A percentile compares a stretch with the other conserved stretches of the same genome.
These are phyloP conservation scores for Euspilapteryx auroguttella DNA, from an alignment of 2,888 invertebrate species.

Conservation along the genomic window DNA sequence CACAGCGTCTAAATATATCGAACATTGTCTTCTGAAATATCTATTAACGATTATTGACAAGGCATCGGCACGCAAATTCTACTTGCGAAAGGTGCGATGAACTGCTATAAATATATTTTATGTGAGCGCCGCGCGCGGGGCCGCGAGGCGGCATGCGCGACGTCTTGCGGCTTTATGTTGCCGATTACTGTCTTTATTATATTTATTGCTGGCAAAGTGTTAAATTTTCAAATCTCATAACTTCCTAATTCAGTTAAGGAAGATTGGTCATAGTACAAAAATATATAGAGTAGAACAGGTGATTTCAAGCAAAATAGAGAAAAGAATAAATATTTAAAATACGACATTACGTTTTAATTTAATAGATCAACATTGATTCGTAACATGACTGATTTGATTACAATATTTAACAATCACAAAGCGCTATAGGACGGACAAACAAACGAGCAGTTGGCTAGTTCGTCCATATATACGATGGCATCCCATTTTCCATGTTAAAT, in stretches of 20 bases:
- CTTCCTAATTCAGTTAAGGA: no score
- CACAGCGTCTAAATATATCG: conserved; percentile 52
- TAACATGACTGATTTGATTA: no score
- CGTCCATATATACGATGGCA: conserved; percentile 53
- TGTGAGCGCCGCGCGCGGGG: conserved; percentile 28
- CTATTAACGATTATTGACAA: conserved; percentile 62
- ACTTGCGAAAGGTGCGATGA: conserved; percentile 52
- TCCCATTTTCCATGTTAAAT: conserved; percentile 61
- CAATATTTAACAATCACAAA: conserved; percentile 55
- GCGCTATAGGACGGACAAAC: conserved; percentile 47
- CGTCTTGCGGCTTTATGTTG: background rate
- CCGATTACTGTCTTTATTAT: no score
- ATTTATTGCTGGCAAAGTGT: no score
- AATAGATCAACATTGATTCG: no score
- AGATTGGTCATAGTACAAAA: no score
- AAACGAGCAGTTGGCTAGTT: conserved; percentile 48
- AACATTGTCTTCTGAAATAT: conserved; percentile 60
- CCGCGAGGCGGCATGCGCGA: conserved; percentile 19
- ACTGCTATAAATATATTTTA: conserved; percentile 57
- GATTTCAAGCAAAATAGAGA: no score
- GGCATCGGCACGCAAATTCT: conserved; percentile 57
- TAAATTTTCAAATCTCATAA: no score
- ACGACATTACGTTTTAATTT: no score
- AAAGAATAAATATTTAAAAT: no score
- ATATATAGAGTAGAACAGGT: no score